phyloP scores from a whole-genome alignment of 2,113 vertebrate species.

The Pelmatolapia mariae region DNA sequence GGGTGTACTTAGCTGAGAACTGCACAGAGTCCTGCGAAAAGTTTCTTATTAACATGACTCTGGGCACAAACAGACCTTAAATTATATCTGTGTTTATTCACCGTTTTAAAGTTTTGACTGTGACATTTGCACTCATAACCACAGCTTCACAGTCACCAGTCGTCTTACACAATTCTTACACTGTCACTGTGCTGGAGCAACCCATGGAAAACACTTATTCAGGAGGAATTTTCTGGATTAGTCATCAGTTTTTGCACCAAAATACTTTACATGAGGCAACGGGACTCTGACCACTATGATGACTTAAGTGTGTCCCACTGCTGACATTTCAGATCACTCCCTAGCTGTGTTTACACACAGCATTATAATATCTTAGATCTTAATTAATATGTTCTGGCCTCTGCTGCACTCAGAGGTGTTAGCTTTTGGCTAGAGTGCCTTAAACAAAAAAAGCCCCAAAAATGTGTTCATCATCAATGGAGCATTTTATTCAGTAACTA shows the following conservation, averaged over 20 bases:
- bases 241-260: background rate
- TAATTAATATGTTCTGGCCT: background rate
- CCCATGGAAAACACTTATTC: background rate
- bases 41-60: background rate
- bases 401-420: background rate
- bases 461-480: conserved; percentile 33
- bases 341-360: background rate
- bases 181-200: background rate
- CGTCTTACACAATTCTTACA: background rate
- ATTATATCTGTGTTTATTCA: background rate
- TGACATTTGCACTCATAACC: background rate
- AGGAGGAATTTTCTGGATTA: background rate
- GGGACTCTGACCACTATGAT: background rate
- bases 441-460: background rate
- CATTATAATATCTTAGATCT: background rate
- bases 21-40: background rate
- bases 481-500: conserved; percentile 47
- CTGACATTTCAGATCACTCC: background rate
- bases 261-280: background rate
- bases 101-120: background rate
- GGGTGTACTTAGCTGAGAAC: background rate
- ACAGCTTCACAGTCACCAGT: background rate
- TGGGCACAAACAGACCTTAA: background rate
- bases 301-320: background rate
- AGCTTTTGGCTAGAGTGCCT: background rate